Percentiles rank a stretch among this genome's conserved stretches.
Conservation (phyloP, 2,888 invertebrate species). For the Tenthredo mesomela region DNA sequence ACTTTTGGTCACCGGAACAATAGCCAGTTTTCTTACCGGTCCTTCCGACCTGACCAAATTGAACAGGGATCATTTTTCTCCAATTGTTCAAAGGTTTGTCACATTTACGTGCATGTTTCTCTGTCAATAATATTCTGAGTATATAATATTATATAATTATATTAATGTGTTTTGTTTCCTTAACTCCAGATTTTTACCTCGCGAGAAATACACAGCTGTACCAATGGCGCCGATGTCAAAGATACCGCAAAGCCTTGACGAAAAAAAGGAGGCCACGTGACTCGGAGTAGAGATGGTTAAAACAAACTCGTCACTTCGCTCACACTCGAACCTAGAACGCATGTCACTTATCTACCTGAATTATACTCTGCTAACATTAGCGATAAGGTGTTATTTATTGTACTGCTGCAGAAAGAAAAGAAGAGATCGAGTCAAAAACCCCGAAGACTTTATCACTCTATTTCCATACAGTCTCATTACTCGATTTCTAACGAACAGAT, state of each 20-base stretch:
- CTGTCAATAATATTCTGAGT: not conserved
- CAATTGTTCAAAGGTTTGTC: slow-evolving; percentile 78
- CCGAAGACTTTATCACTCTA: not conserved
- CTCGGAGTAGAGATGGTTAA: not conserved
- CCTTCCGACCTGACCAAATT: slow-evolving; percentile 80
- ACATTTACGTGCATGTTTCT: slow-evolving; percentile 66
- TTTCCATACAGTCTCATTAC: not conserved
- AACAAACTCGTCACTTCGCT: not conserved
- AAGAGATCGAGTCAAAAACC: not conserved
- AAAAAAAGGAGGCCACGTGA: slow-evolving; percentile 4
- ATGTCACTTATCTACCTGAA: not conserved
- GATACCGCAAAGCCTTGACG: not conserved
- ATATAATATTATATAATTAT: too few species aligned
- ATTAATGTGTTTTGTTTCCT: not conserved
- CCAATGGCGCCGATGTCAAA: slow-evolving; percentile 58
- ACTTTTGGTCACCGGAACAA: slow-evolving; percentile 81
- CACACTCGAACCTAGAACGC: not conserved
- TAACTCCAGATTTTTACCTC: slow-evolving; percentile 61
- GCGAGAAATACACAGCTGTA: slow-evolving; percentile 64
- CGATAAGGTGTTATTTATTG: not conserved
- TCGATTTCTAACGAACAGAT: not conserved
- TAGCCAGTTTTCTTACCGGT: slow-evolving; percentile 83
- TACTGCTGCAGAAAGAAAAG: not conserved
- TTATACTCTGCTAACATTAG: slow-evolving; percentile 3
- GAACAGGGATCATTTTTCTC: slow-evolving; percentile 82